Evolutionary conservation across 1,140 invertebrate genomes (phyloP).

Genomic region (Pogonognathellus flavescens): DNA sequence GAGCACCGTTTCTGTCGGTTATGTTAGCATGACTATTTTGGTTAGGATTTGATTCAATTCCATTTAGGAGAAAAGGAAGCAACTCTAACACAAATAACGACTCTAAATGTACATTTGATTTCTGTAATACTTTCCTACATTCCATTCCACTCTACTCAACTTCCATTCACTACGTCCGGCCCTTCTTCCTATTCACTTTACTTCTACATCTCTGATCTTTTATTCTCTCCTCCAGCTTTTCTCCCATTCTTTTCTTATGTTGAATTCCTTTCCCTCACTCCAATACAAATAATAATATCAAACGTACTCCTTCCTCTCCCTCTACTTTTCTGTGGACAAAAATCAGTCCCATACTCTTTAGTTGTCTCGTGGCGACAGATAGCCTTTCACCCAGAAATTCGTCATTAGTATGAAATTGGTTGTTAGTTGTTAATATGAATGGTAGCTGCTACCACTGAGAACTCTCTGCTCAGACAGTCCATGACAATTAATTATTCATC

Average conservation of each 20-base stretch:
- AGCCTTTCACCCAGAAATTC: no score
- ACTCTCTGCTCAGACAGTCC: not conserved
- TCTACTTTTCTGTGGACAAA: no score
- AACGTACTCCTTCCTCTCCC: not conserved
- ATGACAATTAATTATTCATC: constrained; percentile 5
- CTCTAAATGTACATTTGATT: constrained; percentile 14
- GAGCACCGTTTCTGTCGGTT: not conserved
- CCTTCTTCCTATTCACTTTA: not conserved
- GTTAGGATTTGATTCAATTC: not conserved
- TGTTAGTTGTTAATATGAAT: not conserved
- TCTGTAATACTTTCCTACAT: constrained; percentile 6
- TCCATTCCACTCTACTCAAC: not conserved
- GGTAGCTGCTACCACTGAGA: not conserved
- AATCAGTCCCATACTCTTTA: no score
- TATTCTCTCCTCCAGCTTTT: not conserved
- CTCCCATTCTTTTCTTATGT: not conserved
- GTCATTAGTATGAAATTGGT: no score
- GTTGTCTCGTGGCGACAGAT: no score
- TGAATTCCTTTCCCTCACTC: not conserved
- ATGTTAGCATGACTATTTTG: not conserved
- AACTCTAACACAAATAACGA: not conserved
- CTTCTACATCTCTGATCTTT: not conserved
- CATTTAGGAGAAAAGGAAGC: constrained; percentile 6
- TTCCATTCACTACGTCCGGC: not conserved
- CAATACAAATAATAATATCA: not conserved